Evolutionary conservation across 1,140 invertebrate genomes (phyloP).

Genomic region (silkworm (Bombyx mori)): DNA sequence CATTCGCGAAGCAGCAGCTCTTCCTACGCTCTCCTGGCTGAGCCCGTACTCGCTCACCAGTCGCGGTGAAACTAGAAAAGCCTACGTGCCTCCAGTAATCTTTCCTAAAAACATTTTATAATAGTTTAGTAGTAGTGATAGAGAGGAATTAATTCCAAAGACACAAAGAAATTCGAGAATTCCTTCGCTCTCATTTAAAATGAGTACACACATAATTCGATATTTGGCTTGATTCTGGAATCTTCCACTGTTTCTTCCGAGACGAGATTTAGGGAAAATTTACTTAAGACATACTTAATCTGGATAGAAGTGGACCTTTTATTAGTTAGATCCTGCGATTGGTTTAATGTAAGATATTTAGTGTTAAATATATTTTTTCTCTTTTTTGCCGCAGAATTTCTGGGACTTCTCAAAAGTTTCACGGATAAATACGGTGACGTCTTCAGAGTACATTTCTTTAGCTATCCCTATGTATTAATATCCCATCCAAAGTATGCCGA

Average conservation of each 20-base stretch:
- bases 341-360: neutral
- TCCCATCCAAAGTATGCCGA: conserved; percentile 42
- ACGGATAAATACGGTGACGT: conserved; percentile 23
- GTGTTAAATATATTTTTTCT: neutral
- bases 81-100: too few species aligned
- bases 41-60: too few species aligned
- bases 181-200: too few species aligned
- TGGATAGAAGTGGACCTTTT: neutral
- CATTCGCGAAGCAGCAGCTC: too few species aligned
- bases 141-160: too few species aligned
- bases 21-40: too few species aligned
- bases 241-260: neutral
- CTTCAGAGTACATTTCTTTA: conserved; percentile 28
- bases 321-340: neutral
- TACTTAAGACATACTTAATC: neutral
- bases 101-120: too few species aligned
- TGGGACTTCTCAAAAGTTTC: conserved; percentile 23
- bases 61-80: too few species aligned
- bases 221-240: neutral
- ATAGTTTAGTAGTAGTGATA: too few species aligned
- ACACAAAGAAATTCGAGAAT: too few species aligned
- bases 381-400: conserved; percentile 26
- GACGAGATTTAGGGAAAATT: too few species aligned
- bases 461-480: conserved; percentile 24
- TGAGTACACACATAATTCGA: too few species aligned